Evolutionary conservation across 2,113 vertebrate species (phyloP).

Genomic region (Pagrus major): DNA sequence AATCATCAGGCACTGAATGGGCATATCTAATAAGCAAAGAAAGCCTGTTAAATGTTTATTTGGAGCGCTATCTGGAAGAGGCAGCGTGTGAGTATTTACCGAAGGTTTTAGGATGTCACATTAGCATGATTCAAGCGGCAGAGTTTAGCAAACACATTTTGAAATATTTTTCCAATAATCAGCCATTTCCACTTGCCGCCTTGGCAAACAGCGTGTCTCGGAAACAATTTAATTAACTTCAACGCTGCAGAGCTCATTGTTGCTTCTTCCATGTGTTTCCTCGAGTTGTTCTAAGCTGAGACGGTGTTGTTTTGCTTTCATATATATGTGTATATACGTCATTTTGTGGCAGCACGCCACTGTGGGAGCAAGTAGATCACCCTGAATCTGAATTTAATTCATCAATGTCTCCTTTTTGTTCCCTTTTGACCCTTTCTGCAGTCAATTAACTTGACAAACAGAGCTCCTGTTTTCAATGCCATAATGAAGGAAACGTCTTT

Average conservation of each 20-base stretch:
- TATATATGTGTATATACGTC: no score
- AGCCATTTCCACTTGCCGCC: background rate
- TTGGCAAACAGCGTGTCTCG: background rate
- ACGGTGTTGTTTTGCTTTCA: background rate
- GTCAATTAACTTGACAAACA: constrained; percentile 56
- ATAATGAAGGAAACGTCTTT: constrained; percentile 49
- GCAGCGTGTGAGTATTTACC: constrained; percentile 10
- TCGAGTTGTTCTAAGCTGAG: background rate
- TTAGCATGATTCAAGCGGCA: constrained; percentile 31
- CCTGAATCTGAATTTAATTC: constrained; percentile 33
- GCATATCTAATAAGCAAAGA: constrained; percentile 4
- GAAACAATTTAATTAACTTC: constrained; percentile 6
- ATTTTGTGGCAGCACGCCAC: background rate
- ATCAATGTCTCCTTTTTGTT: constrained; percentile 24
- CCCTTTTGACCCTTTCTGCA: constrained; percentile 27
- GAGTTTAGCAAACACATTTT: constrained; percentile 10
- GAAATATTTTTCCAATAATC: constrained; percentile 19
- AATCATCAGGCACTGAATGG: background rate
- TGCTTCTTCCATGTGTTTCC: background rate
- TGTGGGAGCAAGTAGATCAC: background rate
- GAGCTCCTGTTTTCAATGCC: constrained; percentile 24
- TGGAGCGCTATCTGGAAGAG: background rate
- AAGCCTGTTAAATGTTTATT: constrained; percentile 13
- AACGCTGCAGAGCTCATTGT: background rate
- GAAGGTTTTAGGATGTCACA: constrained; percentile 19